A percentile compares a stretch with the other conserved stretches of the same genome.
phyloP scores from a whole-genome alignment of 2,113 vertebrate species.

The Dermatemys mawii region DNA sequence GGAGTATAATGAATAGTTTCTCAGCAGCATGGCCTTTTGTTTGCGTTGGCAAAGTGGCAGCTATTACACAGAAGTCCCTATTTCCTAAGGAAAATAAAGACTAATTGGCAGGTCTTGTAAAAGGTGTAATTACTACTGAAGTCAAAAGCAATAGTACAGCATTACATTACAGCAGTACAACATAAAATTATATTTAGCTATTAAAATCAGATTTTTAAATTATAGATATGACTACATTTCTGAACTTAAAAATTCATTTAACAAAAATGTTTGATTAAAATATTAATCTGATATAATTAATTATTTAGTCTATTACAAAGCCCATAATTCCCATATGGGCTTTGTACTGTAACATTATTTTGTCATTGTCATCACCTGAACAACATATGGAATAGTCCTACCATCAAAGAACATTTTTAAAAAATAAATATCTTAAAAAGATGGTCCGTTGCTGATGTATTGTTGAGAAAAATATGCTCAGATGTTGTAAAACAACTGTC shows the following conservation, averaged over 20 bases:
- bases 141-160: constrained; percentile 27
- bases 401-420: background rate
- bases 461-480: background rate
- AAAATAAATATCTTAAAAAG: background rate
- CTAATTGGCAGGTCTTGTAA: constrained; percentile 26
- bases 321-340: background rate
- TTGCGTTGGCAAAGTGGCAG: constrained; percentile 43
- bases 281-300: background rate
- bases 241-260: background rate
- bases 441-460: background rate
- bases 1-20: background rate
- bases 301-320: too few species aligned
- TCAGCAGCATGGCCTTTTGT: constrained; percentile 27
- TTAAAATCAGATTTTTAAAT: constrained; percentile 11
- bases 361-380: background rate
- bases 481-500: background rate
- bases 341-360: background rate
- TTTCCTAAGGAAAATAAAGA: constrained; percentile 31
- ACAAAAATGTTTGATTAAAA: too few species aligned
- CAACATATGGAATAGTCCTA: background rate
- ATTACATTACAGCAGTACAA: too few species aligned
- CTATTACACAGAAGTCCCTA: background rate
- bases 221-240: background rate
- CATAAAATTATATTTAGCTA: background rate
- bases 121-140: constrained; percentile 3